Evolutionary conservation across 2,888 invertebrate genomes (phyloP), one percentile per base, ranked within the genome.

Genomic region (Drosophila barbarae): DNA sequence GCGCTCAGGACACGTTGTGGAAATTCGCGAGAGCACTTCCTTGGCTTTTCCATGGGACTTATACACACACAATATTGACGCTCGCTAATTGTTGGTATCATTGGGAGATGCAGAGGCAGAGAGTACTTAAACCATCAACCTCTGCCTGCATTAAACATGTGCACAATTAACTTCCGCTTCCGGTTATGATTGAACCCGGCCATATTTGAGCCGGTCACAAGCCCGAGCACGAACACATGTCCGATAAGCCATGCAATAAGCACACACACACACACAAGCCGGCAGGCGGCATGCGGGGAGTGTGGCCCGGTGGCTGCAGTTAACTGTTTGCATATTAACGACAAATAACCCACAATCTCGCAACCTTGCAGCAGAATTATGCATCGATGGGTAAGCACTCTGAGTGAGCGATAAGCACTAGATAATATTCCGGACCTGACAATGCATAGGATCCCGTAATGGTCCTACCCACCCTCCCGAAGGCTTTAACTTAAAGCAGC

Each of bases 131-230:
- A 39, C 61, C 59, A 57, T 53, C 41, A 69, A 49, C 41, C 42
- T 28, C 44, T 52, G 61, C 39, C 65, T 64, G 63, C 59, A 59
- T 79, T 66, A 60, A 66, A 56, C 60, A 83, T 72, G 68, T 69
- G 72, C 77, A 71, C 84, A 79, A 83, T 85, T 85, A 74, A 77
- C 79, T 83, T 79, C 84, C 85, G 85, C 77, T 85, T 85, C 79
- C 79, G 77, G 70, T 69, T 65, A 69, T 80, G 84, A 85, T 79
- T 85, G 77, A 77, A 64, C 53, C 44, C 49, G 54, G 57, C 59
- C 49, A 32, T 47, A 41, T 46, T 47, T 57, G 63, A 69, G 53
- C 28, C 28, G 36, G 28, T n/a, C 54, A 55, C 28, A 49, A 44
- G 56, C 70, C 10, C 38, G 38, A 4, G 13, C 23, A 55, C 54